These are phyloP conservation scores for Andrena marginata DNA, from an alignment of 2,888 invertebrate species.

Conservation along the genomic window DNA sequence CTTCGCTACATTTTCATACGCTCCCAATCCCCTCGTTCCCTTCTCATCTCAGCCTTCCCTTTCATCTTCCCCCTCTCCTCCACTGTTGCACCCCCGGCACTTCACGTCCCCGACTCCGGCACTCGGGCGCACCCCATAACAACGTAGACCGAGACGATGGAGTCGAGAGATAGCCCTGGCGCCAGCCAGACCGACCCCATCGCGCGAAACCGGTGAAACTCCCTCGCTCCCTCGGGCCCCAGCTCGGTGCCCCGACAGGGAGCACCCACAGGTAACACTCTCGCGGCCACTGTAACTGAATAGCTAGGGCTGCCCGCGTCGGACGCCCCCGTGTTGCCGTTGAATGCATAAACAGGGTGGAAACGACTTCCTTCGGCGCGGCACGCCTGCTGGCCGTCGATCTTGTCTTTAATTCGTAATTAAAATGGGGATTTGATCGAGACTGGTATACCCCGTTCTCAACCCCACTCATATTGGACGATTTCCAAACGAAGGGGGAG, in stretches of 20 bases:
- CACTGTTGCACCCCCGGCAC: slow-evolving; percentile 4
- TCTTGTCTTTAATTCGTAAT: slow-evolving; percentile 36
- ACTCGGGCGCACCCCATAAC: slow-evolving; percentile 65
- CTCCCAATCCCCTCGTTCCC: background rate
- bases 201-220: slow-evolving; percentile 62
- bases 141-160: slow-evolving; percentile 73
- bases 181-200: slow-evolving; percentile 74
- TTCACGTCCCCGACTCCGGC: slow-evolving; percentile 15
- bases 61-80: background rate
- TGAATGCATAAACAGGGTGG: slow-evolving; percentile 29
- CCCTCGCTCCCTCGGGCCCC: slow-evolving; percentile 16
- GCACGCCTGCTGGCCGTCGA: slow-evolving; percentile 5
- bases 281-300: slow-evolving; percentile 14
- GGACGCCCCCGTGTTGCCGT: background rate
- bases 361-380: slow-evolving; percentile 33
- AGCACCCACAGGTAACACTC: slow-evolving; percentile 47
- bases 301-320: slow-evolving; percentile 12
- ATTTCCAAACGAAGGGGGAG: background rate
- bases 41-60: background rate
- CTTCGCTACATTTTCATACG: slow-evolving; percentile 13
- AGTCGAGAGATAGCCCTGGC: slow-evolving; percentile 78
- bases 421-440: background rate
- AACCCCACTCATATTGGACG: background rate
- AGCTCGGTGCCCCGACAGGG: slow-evolving; percentile 2
- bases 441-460: background rate